These are phyloP conservation scores for Anastrepha ludens DNA, from an alignment of 1,140 invertebrate species.

Conservation along the genomic window DNA sequence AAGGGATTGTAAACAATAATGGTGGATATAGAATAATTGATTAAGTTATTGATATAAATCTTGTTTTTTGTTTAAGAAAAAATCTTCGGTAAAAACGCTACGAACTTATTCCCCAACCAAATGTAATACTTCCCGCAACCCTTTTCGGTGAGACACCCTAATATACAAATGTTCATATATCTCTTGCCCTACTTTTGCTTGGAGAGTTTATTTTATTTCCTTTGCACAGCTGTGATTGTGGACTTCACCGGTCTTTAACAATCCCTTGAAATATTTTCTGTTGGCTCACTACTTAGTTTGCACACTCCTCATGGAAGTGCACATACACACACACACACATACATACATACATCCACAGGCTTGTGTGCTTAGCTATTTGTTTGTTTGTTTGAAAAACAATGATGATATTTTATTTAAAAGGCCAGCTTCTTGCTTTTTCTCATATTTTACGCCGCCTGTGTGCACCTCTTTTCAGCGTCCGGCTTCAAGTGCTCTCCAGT, in stretches of 20 bases:
- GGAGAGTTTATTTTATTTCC: background rate
- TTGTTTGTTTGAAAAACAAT: slow-evolving; percentile 29
- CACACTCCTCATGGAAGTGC: background rate
- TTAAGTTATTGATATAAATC: too few relatives aligned
- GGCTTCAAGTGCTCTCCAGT: slow-evolving; percentile 5
- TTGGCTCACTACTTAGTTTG: slow-evolving; percentile 32
- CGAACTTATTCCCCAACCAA: too few relatives aligned
- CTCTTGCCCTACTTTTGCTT: background rate
- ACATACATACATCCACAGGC: background rate
- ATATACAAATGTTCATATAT: background rate
- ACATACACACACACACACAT: background rate
- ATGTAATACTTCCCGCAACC: too few relatives aligned
- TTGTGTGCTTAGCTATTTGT: background rate
- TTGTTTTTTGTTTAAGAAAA: too few relatives aligned
- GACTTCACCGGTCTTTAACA: background rate
- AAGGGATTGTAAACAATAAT: too few relatives aligned
- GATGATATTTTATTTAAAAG: slow-evolving; percentile 17
- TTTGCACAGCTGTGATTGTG: slow-evolving; percentile 21
- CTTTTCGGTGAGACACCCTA: too few relatives aligned
- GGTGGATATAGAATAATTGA: too few relatives aligned
- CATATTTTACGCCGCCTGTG: too few relatives aligned
- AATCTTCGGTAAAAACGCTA: too few relatives aligned
- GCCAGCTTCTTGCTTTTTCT: background rate
- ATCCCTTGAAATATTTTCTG: background rate
- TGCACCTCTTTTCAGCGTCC: background rate